A percentile compares a stretch with the other conserved stretches of the same genome.
Conservation (phyloP, 2,888 invertebrate genomes). For the Acanthopleura granulata region DNA sequence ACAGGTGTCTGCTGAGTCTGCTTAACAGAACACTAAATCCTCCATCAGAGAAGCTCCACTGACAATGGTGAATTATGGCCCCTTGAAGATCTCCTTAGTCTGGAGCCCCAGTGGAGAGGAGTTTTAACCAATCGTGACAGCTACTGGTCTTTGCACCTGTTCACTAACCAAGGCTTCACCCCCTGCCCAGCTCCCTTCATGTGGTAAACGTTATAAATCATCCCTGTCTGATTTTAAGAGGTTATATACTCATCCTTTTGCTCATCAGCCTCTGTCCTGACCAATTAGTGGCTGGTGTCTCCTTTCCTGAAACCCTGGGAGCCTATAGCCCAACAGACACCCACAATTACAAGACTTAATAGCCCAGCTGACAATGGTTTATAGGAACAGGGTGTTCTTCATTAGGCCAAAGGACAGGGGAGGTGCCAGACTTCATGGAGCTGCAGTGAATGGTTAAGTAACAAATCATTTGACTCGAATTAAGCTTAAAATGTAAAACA, state of each 20-base stretch:
- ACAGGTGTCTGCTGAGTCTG: too few relatives aligned
- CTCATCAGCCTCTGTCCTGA: background rate
- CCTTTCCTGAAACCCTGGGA: background rate
- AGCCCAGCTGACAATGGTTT: background rate
- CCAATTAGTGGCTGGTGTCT: background rate
- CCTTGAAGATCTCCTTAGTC: background rate
- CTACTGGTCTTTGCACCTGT: background rate
- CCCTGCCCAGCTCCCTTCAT: background rate
- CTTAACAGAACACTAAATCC: too few relatives aligned
- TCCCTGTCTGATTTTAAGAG: background rate
- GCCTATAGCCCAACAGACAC: background rate
- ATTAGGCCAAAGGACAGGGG: too few relatives aligned
- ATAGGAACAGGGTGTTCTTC: background rate
- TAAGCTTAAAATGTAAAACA: too few relatives aligned
- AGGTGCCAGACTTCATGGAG: too few relatives aligned
- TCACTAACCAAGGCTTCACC: background rate
- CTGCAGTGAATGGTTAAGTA: too few relatives aligned
- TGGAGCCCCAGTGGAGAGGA: background rate
- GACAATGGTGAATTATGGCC: background rate
- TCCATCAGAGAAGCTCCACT: too few relatives aligned
- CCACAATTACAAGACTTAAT: background rate
- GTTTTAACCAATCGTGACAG: constrained; percentile 1
- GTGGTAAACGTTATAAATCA: background rate
- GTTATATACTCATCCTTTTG: background rate
- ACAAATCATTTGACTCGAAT: too few relatives aligned